Conservation (phyloP, 2,888 invertebrate species). For the Drosophila gaucha region DNA sequence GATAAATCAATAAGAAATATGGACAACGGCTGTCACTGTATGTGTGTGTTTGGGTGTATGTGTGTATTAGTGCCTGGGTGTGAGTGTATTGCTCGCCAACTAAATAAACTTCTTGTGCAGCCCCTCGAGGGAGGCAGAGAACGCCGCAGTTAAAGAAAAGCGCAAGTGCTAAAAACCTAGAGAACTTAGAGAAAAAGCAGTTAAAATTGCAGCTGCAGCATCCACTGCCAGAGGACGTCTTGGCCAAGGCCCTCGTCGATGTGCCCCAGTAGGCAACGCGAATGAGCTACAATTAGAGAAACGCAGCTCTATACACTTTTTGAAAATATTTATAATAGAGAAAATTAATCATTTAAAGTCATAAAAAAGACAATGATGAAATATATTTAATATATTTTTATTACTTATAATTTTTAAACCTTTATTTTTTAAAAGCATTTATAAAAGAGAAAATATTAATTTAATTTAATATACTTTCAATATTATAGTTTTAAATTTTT, state of each 20-base stretch:
- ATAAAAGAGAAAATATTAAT: no score
- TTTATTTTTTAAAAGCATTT: no score
- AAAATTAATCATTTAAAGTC: neutral
- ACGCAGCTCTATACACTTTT: neutral
- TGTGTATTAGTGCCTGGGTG: constrained; percentile 19
- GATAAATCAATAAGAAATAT: constrained; percentile 81
- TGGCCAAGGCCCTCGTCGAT: constrained; percentile 33
- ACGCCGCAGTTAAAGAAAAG: constrained; percentile 51
- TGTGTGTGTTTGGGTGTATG: constrained; percentile 9
- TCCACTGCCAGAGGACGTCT: constrained; percentile 40
- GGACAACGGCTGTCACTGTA: constrained; percentile 77
- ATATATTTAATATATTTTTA: no score
- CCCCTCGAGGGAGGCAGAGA: constrained; percentile 24
- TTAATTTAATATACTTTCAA: no score
- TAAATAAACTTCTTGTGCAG: constrained; percentile 72
- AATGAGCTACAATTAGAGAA: constrained; percentile 30
- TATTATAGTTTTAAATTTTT: no score
- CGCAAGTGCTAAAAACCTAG: constrained; percentile 62
- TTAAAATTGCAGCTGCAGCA: constrained; percentile 55
- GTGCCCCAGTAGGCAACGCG: constrained; percentile 11
- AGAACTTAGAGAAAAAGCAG: constrained; percentile 70
- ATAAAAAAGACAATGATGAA: no score
- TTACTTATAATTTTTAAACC: no score
- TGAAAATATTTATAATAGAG: neutral
- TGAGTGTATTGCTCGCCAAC: constrained; percentile 64